These are phyloP conservation scores for Drosophila atripex DNA, from an alignment of 2,888 invertebrate genomes.

Conservation along the genomic window DNA sequence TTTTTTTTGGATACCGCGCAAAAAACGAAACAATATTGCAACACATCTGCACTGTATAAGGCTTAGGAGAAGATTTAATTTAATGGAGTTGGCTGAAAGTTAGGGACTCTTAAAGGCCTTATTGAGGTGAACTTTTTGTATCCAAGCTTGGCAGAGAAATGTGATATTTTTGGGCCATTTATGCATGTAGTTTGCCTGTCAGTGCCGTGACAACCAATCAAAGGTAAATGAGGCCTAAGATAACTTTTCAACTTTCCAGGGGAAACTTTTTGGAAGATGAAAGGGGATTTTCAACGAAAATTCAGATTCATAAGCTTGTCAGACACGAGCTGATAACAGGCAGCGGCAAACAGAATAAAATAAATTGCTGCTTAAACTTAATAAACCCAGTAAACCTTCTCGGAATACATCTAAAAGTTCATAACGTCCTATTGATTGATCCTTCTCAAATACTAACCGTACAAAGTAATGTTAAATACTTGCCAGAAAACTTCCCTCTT, in stretches of 20 bases:
- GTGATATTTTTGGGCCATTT: slow-evolving; percentile 28
- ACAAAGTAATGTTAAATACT: slow-evolving; percentile 12
- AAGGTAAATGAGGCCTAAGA: slow-evolving; percentile 29
- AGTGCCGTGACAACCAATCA: slow-evolving; percentile 37
- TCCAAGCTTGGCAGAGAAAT: neutral
- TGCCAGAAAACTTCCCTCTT: slow-evolving; percentile 11
- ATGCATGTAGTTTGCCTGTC: slow-evolving; percentile 30
- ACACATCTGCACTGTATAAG: slow-evolving; percentile 23
- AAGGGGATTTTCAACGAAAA: slow-evolving; percentile 5
- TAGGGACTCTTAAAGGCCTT: neutral
- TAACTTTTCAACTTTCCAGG: slow-evolving; percentile 17
- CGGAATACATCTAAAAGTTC: neutral
- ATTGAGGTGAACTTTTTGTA: slow-evolving; percentile 7
- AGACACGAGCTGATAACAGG: neutral
- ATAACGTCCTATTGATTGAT: neutral
- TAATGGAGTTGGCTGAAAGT: slow-evolving; percentile 28
- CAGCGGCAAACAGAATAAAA: neutral
- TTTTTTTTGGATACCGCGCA: slow-evolving; percentile 13
- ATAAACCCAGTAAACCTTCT: neutral
- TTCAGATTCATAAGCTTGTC: slow-evolving; percentile 11
- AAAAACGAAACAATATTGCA: slow-evolving; percentile 2
- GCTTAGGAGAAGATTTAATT: slow-evolving; percentile 11
- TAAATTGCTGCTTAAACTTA: neutral
- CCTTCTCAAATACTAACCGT: neutral
- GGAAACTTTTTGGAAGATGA: slow-evolving; percentile 9